Evolutionary conservation across 2,888 invertebrate genomes (phyloP).

Genomic region (Zeuzera pyrina): DNA sequence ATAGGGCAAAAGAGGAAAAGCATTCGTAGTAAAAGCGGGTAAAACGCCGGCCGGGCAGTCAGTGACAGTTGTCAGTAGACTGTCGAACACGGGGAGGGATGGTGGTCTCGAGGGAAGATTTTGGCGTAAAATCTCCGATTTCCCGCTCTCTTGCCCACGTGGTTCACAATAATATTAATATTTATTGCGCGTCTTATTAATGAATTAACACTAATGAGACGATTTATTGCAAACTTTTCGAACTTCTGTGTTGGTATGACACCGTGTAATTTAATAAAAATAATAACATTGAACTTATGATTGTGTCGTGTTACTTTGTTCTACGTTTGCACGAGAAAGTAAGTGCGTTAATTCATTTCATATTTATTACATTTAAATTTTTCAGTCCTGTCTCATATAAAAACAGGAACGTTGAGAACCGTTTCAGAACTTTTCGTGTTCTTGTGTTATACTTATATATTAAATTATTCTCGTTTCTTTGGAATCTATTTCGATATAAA

Average conservation of each 20-base stretch:
- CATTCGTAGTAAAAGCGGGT: slow-evolving; percentile 50
- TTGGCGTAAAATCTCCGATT: slow-evolving; percentile 49
- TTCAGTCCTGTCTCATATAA: too few relatives aligned
- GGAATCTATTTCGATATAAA: too few relatives aligned
- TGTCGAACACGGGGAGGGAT: slow-evolving; percentile 46
- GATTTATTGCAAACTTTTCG: slow-evolving; percentile 20
- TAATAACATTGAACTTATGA: slow-evolving; percentile 43
- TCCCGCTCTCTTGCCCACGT: slow-evolving; percentile 54
- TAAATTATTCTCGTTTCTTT: too few relatives aligned
- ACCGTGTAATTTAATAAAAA: slow-evolving; percentile 27
- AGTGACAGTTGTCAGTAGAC: slow-evolving; percentile 59
- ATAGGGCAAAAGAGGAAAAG: slow-evolving; percentile 62
- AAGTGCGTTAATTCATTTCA: too few relatives aligned
- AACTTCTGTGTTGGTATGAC: slow-evolving; percentile 29
- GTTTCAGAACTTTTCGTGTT: too few relatives aligned
- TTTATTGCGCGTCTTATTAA: slow-evolving; percentile 14
- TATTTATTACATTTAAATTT: too few relatives aligned
- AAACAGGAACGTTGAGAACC: too few relatives aligned
- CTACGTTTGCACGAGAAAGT: slow-evolving; percentile 47
- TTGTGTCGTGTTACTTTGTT: slow-evolving; percentile 44
- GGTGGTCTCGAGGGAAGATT: slow-evolving; percentile 45
- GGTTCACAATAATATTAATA: slow-evolving; percentile 24
- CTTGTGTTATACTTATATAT: too few relatives aligned
- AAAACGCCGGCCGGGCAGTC: slow-evolving; percentile 44
- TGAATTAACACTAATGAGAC: slow-evolving; percentile 17